Percentiles rank a stretch among this genome's conserved stretches.
These are phyloP conservation scores for Apocheima hispidaria DNA, from an alignment of 2,888 invertebrate species.

Conservation along the genomic window DNA sequence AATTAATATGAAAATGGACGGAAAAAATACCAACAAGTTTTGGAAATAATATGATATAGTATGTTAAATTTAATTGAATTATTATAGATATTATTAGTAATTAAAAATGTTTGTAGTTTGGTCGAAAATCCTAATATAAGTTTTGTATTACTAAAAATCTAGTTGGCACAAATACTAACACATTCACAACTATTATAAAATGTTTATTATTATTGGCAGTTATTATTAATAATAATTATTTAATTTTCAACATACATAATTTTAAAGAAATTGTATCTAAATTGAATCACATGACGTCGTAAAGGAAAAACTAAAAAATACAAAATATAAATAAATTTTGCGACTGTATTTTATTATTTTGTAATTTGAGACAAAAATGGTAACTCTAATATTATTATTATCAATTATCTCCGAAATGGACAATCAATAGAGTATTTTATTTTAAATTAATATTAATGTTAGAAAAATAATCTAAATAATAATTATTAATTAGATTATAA, in stretches of 20 bases:
- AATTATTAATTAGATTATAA: neutral
- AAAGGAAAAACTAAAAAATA: neutral
- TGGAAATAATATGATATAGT: neutral
- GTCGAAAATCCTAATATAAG: conserved; percentile 24
- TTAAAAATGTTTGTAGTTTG: conserved; percentile 8
- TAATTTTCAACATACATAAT: neutral
- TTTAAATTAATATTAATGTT: neutral
- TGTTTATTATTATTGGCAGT: conserved; percentile 24
- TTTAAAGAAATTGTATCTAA: neutral
- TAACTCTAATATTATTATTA: neutral
- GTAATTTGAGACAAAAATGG: conserved; percentile 6
- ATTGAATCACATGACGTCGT: conserved; percentile 5
- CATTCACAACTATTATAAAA: conserved; percentile 9
- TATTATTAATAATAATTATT: conserved; percentile 24
- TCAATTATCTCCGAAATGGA: neutral
- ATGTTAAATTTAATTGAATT: neutral
- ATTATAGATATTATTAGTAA: neutral
- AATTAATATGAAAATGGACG: conserved; percentile 14
- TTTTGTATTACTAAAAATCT: conserved; percentile 7
- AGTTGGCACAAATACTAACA: conserved; percentile 27
- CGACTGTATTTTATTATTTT: neutral
- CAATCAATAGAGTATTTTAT: neutral
- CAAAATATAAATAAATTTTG: neutral
- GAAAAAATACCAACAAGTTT: neutral
- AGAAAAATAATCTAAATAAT: neutral